Percentiles rank a stretch among this genome's conserved stretches.
These are phyloP conservation scores for Rhabdomys pumilio DNA, from an alignment of 2,797 vertebrate genomes.

Conservation along the genomic window DNA sequence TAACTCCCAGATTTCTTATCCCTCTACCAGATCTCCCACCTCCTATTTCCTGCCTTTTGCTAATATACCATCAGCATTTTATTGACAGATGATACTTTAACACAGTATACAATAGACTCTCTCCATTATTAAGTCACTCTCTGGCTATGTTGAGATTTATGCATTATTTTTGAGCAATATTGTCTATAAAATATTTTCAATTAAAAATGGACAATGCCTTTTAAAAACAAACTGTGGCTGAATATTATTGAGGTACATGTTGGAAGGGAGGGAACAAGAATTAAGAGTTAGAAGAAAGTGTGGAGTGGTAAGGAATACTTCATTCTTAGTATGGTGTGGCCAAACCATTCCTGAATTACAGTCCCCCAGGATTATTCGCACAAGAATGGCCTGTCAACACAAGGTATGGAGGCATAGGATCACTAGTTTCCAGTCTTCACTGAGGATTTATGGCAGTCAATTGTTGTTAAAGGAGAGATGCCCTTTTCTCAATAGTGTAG, in stretches of 20 bases:
- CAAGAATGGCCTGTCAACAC: background rate
- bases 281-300: background rate
- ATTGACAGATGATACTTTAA: background rate
- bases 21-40: background rate
- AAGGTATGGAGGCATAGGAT: background rate
- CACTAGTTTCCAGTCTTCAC: background rate
- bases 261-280: background rate
- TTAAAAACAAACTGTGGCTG: background rate
- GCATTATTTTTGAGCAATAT: background rate
- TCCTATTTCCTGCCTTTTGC: background rate
- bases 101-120: background rate
- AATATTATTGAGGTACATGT: background rate
- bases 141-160: background rate
- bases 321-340: too few species aligned
- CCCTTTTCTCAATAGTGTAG: background rate
- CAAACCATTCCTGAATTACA: background rate
- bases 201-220: background rate
- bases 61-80: background rate
- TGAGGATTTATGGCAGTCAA: background rate
- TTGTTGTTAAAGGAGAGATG: too few species aligned
- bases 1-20: background rate
- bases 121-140: background rate
- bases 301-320: too few species aligned
- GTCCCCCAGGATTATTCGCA: background rate
- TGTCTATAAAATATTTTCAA: background rate